Conservation (phyloP, 2,797 vertebrate species). For the Sebastes kiyomatsui region DNA sequence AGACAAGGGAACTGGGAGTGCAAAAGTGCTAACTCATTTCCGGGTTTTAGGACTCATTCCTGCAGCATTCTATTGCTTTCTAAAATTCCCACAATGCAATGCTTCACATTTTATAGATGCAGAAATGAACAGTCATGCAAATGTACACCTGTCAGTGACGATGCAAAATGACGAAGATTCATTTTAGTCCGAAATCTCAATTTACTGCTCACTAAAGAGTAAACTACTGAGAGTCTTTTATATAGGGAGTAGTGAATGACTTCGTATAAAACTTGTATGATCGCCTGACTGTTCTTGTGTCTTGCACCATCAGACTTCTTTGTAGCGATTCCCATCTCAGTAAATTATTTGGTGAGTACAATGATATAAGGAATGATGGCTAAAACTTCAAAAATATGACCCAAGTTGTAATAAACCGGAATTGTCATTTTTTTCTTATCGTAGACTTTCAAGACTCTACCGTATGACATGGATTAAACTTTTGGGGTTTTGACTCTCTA, state of each 20-base stretch:
- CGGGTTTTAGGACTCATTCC: too few species aligned
- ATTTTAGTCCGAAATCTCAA: neutral
- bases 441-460: neutral
- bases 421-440: neutral
- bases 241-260: neutral
- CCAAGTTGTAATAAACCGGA: neutral
- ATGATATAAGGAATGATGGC: neutral
- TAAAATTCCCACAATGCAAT: neutral
- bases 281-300: neutral
- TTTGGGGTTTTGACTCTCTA: neutral
- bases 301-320: neutral
- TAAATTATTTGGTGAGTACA: neutral
- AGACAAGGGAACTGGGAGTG: too few species aligned
- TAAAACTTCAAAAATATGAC: neutral
- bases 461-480: neutral
- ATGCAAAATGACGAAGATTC: rapidly evolving
- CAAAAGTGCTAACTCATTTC: too few species aligned
- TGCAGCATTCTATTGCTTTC: too few species aligned
- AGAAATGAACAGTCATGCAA: neutral
- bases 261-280: neutral
- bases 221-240: neutral
- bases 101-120: neutral
- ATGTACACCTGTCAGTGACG: neutral
- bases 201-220: neutral
- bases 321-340: neutral